phyloP scores from a whole-genome alignment of 2,797 vertebrate genomes.

The Parauchenoglanis punctatus region DNA sequence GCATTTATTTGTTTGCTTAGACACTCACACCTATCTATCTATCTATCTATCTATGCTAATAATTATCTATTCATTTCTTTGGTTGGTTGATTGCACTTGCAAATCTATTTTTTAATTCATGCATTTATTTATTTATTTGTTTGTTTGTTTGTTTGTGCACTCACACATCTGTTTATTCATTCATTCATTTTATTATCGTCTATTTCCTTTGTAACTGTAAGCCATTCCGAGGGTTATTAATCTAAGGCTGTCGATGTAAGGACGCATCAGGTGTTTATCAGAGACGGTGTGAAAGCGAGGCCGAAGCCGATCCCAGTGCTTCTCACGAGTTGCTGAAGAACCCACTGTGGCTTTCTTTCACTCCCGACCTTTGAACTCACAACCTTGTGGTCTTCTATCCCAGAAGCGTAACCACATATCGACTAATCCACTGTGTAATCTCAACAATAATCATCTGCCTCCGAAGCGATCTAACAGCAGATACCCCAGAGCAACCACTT shows the following conservation, averaged over 20 bases:
- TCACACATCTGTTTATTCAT: background rate
- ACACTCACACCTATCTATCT: background rate
- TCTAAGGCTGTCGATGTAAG: no score
- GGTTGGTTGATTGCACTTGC: background rate
- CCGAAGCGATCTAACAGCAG: background rate
- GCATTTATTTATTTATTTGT: background rate
- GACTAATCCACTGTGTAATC: background rate
- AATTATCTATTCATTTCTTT: background rate
- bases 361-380: background rate
- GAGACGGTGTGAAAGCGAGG: background rate
- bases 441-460: background rate
- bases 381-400: background rate
- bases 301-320: background rate
- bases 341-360: background rate
- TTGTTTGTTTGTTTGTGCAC: background rate
- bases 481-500: background rate
- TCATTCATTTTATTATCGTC: background rate
- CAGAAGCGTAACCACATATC: background rate
- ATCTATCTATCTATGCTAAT: background rate
- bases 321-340: background rate
- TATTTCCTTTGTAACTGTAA: background rate
- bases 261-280: fast-evolving
- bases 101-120: background rate
- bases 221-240: background rate
- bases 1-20: background rate